A percentile compares a stretch with the other conserved stretches of the same genome.
phyloP scores from a whole-genome alignment of 2,888 invertebrate species.

The Diabrotica balteata region DNA sequence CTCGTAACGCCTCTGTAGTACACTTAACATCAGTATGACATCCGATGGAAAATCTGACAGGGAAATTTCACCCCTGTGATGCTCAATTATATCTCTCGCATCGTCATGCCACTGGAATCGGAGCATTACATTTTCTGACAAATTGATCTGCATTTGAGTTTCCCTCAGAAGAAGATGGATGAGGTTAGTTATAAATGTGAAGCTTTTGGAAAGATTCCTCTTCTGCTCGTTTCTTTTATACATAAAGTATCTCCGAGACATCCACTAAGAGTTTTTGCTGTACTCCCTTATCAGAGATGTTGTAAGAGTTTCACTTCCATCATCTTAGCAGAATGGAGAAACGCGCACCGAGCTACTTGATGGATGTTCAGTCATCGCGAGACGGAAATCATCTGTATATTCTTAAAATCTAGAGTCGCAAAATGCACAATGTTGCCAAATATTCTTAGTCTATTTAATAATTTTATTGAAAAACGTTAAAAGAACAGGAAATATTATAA shows the following conservation, averaged over 20 bases:
- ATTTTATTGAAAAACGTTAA: no score
- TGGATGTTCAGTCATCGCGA: constrained; percentile 54
- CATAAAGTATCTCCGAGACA: constrained; percentile 58
- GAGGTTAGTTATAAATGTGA: constrained; percentile 65
- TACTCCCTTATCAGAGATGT: constrained; percentile 59
- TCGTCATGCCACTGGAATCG: constrained; percentile 46
- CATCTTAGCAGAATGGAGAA: constrained; percentile 55
- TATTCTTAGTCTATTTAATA: not conserved
- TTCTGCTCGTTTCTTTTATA: constrained; percentile 59
- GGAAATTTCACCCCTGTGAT: constrained; percentile 23
- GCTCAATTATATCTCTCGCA: constrained; percentile 35
- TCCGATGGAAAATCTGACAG: not conserved
- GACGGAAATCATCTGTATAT: constrained; percentile 28
- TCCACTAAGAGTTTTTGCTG: constrained; percentile 52
- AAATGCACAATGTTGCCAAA: constrained; percentile 1
- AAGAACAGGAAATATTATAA: no score
- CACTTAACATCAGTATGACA: not conserved
- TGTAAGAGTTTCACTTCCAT: constrained; percentile 61
- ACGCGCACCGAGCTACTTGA: constrained; percentile 48
- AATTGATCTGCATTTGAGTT: constrained; percentile 64
- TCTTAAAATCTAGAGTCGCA: constrained; percentile 26
- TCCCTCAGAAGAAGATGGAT: constrained; percentile 62
- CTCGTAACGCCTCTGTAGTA: no score
- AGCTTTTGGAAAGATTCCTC: constrained; percentile 61
- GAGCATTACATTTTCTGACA: constrained; percentile 63